Evolutionary conservation across 2,113 vertebrate species (phyloP).

Genomic region (Callaeas wilsoni): DNA sequence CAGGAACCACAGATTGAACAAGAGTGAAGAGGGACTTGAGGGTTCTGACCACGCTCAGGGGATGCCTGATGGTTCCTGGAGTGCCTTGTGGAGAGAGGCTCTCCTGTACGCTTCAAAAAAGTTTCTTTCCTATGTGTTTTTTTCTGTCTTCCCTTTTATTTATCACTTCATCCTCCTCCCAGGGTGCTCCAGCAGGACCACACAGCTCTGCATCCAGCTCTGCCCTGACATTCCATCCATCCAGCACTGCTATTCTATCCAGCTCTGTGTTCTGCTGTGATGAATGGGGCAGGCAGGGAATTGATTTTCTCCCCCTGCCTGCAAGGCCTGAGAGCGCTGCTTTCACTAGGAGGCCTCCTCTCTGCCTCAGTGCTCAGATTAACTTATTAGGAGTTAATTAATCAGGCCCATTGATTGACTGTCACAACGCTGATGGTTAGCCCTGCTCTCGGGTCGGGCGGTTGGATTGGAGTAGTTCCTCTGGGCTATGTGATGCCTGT

Average conservation of each 20-base stretch:
- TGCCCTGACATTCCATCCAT: neutral
- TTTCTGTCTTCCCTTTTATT: neutral
- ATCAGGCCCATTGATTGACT: constrained; percentile 54
- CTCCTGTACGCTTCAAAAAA: neutral
- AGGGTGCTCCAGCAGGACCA: neutral
- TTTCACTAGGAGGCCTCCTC: constrained; percentile 23
- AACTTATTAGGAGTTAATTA: constrained; percentile 66
- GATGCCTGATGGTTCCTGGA: neutral
- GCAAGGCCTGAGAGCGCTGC: neutral
- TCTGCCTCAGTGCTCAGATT: constrained; percentile 31
- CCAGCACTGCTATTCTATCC: neutral
- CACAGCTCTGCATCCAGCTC: neutral
- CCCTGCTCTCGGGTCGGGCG: neutral
- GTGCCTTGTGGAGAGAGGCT: neutral
- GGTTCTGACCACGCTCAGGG: neutral
- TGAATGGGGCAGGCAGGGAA: constrained; percentile 24
- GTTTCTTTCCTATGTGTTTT: neutral
- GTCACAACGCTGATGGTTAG: neutral
- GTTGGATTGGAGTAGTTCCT: neutral
- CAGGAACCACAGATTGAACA: neutral
- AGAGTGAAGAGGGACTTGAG: rapidly evolving
- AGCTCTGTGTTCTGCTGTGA: neutral
- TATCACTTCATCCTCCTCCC: neutral
- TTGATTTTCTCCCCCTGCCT: constrained; percentile 23
- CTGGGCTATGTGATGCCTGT: neutral